Percentiles rank a stretch among this genome's conserved stretches.
These are phyloP conservation scores for Drosophila tripunctata DNA, from an alignment of 2,888 invertebrate genomes.

Conservation along the genomic window DNA sequence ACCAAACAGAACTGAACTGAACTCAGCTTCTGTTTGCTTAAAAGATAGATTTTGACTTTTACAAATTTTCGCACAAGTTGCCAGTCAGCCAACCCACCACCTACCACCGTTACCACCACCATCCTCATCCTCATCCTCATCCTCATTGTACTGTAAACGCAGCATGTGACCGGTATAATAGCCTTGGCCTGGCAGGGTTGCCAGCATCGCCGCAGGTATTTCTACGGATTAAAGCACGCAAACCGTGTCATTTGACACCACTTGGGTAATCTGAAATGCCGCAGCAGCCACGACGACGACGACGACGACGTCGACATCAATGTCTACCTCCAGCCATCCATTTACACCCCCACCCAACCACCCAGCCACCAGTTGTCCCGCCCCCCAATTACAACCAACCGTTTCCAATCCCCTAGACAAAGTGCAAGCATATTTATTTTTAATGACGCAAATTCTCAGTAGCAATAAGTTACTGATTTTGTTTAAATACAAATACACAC, in stretches of 20 bases:
- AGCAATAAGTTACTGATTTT: constrained; percentile 61
- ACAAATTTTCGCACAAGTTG: constrained; percentile 79
- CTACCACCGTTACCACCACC: constrained; percentile 18
- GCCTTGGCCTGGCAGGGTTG: constrained; percentile 59
- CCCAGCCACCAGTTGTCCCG: constrained; percentile 5
- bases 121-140: constrained; percentile 4
- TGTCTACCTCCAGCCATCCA: constrained; percentile 1
- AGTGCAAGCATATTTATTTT: constrained; percentile 74
- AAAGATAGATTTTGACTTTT: constrained; percentile 81
- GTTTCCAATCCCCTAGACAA: constrained; percentile 29
- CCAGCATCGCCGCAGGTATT: constrained; percentile 75
- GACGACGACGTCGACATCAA: constrained; percentile 26
- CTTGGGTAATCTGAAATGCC: constrained; percentile 80
- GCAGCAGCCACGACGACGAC: constrained; percentile 60
- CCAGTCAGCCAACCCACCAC: constrained; percentile 17
- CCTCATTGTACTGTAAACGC: constrained; percentile 25
- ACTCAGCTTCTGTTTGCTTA: constrained; percentile 72
- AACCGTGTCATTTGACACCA: constrained; percentile 82
- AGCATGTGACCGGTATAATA: constrained; percentile 79
- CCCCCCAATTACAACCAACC: constrained; percentile 33
- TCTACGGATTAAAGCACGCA: constrained; percentile 77
- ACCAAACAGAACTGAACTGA: constrained; percentile 17
- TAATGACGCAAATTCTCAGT: constrained; percentile 72
- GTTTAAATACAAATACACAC: constrained; percentile 52
- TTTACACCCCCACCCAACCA: constrained; percentile 7